Evolutionary conservation across 2,113 vertebrate genomes (phyloP).

Genomic region (Mus pahari): DNA sequence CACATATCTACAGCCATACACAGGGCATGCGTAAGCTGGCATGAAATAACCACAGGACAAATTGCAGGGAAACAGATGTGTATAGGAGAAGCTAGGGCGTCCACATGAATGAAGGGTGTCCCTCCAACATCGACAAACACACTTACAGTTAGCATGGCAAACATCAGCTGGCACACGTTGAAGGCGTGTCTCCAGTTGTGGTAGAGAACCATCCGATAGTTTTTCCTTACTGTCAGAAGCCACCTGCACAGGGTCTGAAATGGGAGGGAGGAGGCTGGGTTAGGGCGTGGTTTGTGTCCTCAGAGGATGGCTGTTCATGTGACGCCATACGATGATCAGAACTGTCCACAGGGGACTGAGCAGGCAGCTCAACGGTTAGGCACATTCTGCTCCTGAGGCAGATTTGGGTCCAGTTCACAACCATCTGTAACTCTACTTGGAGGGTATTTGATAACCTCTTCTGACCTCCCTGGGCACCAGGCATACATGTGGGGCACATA

Average conservation of each 20-base stretch:
- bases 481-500: neutral
- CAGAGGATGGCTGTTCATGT: conserved; percentile 31
- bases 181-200: conserved; percentile 99
- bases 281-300: conserved; percentile 59
- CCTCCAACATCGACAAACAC: neutral
- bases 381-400: neutral
- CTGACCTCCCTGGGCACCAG: neutral
- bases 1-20: neutral
- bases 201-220: conserved; percentile 98
- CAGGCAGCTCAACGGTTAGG: neutral
- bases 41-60: neutral
- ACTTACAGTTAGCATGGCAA: conserved; percentile 96
- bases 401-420: neutral
- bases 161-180: conserved; percentile 99
- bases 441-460: neutral
- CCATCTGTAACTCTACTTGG: neutral
- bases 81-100: neutral
- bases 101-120: neutral
- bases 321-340: neutral
- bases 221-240: conserved; percentile 98
- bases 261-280: conserved; percentile 71
- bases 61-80: neutral
- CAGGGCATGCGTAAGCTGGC: neutral
- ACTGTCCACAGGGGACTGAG: neutral
- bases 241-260: conserved; percentile 97